phyloP scores from a whole-genome alignment of 2,113 vertebrate species.

The Rattus rattus region DNA sequence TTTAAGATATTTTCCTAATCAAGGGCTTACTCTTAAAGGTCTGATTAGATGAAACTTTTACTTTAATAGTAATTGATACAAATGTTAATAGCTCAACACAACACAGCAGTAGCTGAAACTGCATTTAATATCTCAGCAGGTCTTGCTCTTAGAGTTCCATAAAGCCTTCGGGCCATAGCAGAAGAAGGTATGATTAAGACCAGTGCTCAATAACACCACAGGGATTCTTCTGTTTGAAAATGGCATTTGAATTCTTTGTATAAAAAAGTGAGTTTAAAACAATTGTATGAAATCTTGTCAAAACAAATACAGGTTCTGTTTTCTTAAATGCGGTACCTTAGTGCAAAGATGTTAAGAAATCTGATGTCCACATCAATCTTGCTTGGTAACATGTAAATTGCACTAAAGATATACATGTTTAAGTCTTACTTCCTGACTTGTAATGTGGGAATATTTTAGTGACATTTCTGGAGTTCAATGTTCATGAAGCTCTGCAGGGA shows the following conservation, averaged over 20 bases:
- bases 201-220: background rate
- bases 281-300: conserved; percentile 12
- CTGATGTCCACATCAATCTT: background rate
- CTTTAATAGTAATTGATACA: conserved; percentile 65
- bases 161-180: conserved; percentile 13
- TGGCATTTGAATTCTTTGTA: conserved; percentile 45
- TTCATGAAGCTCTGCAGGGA: background rate
- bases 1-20: conserved; percentile 36
- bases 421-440: background rate
- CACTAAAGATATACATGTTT: conserved; percentile 43
- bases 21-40: conserved; percentile 38
- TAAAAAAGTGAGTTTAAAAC: background rate
- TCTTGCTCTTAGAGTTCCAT: conserved; percentile 22
- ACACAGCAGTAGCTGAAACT: conserved; percentile 51
- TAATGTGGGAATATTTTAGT: background rate
- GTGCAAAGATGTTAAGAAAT: conserved; percentile 49
- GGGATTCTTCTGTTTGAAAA: conserved; percentile 45
- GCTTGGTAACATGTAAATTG: background rate
- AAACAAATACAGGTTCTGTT: background rate
- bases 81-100: conserved; percentile 64
- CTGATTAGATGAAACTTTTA: conserved; percentile 64
- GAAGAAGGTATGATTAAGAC: conserved; percentile 22
- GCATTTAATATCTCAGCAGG: conserved; percentile 72
- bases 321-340: background rate
- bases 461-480: background rate